Base-by-base conservation (phyloP, 2,888 invertebrate genomes). In the Adelognathus sp. region DNA sequence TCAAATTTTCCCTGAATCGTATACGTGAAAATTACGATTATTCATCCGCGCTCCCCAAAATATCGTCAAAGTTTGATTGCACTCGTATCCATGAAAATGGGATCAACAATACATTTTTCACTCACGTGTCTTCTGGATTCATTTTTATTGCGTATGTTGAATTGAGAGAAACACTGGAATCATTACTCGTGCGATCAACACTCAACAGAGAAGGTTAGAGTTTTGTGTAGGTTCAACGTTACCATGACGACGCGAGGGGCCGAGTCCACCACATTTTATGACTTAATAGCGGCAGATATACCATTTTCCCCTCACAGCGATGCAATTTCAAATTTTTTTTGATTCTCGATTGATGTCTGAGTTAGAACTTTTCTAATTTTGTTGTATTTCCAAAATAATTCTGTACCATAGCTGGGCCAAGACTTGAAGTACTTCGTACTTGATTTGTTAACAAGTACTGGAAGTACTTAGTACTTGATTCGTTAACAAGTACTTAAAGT, bases 1-100 rank as follows among this genome's bases (percentile, higher is more conserved):
- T 84, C 73, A 84, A 75, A 74, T 81, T 86, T 63, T 85, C 83
- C 11, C 88, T 88, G 50, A 54, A 83, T 78, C 52, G 27, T 61
- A 67, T 63, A 56, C 39, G 46, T 7, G 14, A 50, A 66, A 21
- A 1, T 64, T 18, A 16, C n/a, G n/a, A n/a, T n/a, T n/a, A 54
- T 27, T 46, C 18, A 73, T 11, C 52, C 14, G 36, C 27, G 9
- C 63, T 29, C 9, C 29, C n/a, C 18, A 11, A 52, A 36, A 39
- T 21, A 9, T 4, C 14, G 29, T 31, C 64, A 1, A 21, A 24
- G 6, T 27, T n/a, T 4, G 27, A 29, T 31, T n/a, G 14, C 7
- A 31, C 16, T n/a, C 14, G 9, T 11, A 3, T 33, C 36, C 4
- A 18, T 54, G 3, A 29, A 3, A 29, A 54, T 29, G 2, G 9